Evolutionary conservation across 2,113 vertebrate species (phyloP), one percentile per base, ranked within the genome.

Genomic region (Cygnus atratus): DNA sequence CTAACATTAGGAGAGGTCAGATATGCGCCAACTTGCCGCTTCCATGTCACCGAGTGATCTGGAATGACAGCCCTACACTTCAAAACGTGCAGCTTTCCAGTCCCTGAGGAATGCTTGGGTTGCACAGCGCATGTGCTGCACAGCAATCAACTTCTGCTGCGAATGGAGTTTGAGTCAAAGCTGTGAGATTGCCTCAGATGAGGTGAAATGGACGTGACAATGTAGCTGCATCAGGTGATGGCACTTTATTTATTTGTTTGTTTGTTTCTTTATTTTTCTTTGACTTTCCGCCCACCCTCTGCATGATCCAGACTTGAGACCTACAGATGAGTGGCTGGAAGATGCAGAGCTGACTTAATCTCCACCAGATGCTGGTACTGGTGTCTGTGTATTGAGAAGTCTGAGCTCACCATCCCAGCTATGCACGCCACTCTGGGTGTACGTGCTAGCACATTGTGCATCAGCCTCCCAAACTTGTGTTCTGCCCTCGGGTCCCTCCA

Each of bases 91-190:
- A 12, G 4, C 46, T 41, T n/a, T 41, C 28, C 72, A 46, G 1
- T 15, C 50, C 37, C 1, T 0, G 0, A 37, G 54, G 62, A 4
- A 39, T 6, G 18, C 48, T 41, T 33, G 25, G 35, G 37, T 39
- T 54, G 24, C 26, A 44, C 31, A 29, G 17, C 14, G 28, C 11
- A 7, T 11, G 39, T 39, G 10, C 35, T 41, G 20, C 63, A 13
- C 37, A 2, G 46, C 0, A 25, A 6, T 6, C 50, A 17, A 5
- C 46, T 54, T 26, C 76, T 43, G 46, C 35, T 66, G 59, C 37
- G 43, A n/a, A 43, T 31, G 25, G 26, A 35, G 43, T 12, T n/a
- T 13, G 62, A 24, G 66, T 3, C 65, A 76, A 15, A 20, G 0
- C 62, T 50, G 50, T 2, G 55, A 24, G 41, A 8, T 0, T 3